Conservation (phyloP, 1,140 invertebrate species). For the Drosophila asahinai region DNA sequence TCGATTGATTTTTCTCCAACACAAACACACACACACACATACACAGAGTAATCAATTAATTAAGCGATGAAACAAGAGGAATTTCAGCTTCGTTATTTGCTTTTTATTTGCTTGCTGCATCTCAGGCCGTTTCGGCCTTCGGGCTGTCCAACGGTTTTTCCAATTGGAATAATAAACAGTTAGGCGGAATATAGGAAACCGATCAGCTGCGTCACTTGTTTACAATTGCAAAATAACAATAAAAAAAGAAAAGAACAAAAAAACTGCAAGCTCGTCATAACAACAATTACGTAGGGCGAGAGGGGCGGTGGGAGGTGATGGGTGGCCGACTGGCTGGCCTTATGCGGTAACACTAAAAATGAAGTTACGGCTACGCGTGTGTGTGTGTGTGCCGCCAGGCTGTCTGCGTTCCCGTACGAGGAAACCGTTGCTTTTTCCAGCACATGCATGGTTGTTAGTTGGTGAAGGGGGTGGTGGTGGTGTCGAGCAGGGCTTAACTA, state of each 20-base stretch:
- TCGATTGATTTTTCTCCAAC: conserved; percentile 36
- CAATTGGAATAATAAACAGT: conserved; percentile 22
- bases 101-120: conserved; percentile 7
- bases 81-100: conserved; percentile 3
- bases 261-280: conserved; percentile 50
- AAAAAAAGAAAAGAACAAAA: conserved; percentile 23
- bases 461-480: conserved; percentile 13
- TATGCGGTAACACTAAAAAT: conserved; percentile 73
- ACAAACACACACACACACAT: conserved; percentile 5
- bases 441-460: conserved; percentile 14
- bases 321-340: conserved; percentile 23
- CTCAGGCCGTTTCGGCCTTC: conserved; percentile 7
- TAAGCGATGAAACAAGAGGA: conserved; percentile 10
- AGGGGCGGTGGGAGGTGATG: conserved; percentile 4
- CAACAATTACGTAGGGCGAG: conserved; percentile 51
- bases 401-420: conserved; percentile 60
- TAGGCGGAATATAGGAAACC: conserved; percentile 16
- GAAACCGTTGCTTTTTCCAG: conserved; percentile 57
- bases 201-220: conserved; percentile 61
- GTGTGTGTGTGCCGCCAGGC: conserved; percentile 59
- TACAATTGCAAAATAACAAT: conserved; percentile 59
- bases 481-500: conserved; percentile 12
- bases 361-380: conserved; percentile 44
- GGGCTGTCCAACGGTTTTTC: conserved; percentile 6
- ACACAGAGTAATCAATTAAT: conserved; percentile 31